Evolutionary conservation across 2,888 invertebrate species (phyloP).

Genomic region (Poecilus cupreus): DNA sequence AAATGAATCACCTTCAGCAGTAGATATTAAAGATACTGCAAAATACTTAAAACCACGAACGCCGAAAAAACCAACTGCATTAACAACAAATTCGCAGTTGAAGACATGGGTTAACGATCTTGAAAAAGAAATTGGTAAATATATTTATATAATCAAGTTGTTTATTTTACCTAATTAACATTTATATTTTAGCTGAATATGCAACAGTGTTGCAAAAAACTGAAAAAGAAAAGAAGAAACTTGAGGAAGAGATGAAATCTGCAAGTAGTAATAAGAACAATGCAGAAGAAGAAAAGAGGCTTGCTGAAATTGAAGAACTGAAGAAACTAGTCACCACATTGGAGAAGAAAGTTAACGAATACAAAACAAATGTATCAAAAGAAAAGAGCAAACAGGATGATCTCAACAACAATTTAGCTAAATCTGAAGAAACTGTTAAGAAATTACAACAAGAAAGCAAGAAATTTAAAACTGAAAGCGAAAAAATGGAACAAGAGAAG

Average conservation of each 20-base stretch:
- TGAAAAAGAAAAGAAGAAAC: slow-evolving; percentile 73
- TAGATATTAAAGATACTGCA: slow-evolving; percentile 78
- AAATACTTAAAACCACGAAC: slow-evolving; percentile 80
- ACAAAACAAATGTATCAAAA: slow-evolving; percentile 74
- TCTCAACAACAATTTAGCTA: slow-evolving; percentile 71
- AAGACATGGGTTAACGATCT: slow-evolving; percentile 91
- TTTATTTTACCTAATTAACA: slow-evolving; percentile 64
- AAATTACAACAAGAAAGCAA: slow-evolving; percentile 79
- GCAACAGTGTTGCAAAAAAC: slow-evolving; percentile 78
- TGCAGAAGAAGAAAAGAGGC: slow-evolving; percentile 68
- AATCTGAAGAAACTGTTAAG: slow-evolving; percentile 73
- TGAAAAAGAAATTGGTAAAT: slow-evolving; percentile 84
- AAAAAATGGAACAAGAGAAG: slow-evolving; percentile 74
- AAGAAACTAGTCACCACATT: slow-evolving; percentile 74
- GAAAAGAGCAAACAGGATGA: slow-evolving; percentile 76
- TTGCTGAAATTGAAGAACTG: slow-evolving; percentile 73
- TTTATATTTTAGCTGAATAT: slow-evolving; percentile 73
- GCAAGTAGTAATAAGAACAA: slow-evolving; percentile 62
- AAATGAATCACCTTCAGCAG: slow-evolving; percentile 71
- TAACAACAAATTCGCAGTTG: slow-evolving; percentile 82
- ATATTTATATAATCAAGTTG: slow-evolving; percentile 69
- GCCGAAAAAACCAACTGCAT: slow-evolving; percentile 84
- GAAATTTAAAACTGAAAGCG: slow-evolving; percentile 73
- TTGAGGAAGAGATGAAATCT: slow-evolving; percentile 72
- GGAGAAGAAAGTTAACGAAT: slow-evolving; percentile 75